These are phyloP conservation scores for Parotia lawesii DNA, from an alignment of 2,113 vertebrate genomes.

Conservation along the genomic window DNA sequence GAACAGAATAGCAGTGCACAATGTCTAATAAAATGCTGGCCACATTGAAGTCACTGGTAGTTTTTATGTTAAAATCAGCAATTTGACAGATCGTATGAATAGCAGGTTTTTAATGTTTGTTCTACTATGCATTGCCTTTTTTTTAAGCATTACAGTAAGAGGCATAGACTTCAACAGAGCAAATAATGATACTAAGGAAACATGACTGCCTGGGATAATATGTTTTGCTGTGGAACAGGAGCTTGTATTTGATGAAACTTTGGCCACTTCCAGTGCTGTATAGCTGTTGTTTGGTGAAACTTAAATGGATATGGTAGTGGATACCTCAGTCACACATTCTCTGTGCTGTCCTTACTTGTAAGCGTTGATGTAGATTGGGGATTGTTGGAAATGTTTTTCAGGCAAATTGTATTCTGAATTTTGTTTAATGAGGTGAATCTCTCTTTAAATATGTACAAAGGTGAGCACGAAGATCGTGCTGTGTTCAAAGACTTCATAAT, in stretches of 20 bases:
- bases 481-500: not conserved
- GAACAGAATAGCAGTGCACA: not conserved
- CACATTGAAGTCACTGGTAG: not conserved
- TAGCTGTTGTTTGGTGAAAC: not conserved
- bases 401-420: not conserved
- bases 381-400: not conserved
- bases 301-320: not conserved
- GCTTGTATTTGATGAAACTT: not conserved
- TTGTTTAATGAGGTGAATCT: not conserved
- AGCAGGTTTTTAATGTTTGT: not conserved
- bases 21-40: not conserved
- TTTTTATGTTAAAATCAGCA: not conserved
- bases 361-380: not conserved
- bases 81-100: not conserved
- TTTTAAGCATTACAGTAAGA: not conserved
- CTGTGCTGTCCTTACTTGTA: not conserved
- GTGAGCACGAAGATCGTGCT: not conserved
- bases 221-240: not conserved
- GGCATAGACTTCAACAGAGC: not conserved
- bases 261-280: not conserved
- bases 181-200: not conserved
- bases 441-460: not conserved
- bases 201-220: not conserved
- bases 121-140: not conserved
- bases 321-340: rapidly evolving